phyloP scores from a whole-genome alignment of 2,113 vertebrate genomes.

The Paradoxurus hermaphroditus region DNA sequence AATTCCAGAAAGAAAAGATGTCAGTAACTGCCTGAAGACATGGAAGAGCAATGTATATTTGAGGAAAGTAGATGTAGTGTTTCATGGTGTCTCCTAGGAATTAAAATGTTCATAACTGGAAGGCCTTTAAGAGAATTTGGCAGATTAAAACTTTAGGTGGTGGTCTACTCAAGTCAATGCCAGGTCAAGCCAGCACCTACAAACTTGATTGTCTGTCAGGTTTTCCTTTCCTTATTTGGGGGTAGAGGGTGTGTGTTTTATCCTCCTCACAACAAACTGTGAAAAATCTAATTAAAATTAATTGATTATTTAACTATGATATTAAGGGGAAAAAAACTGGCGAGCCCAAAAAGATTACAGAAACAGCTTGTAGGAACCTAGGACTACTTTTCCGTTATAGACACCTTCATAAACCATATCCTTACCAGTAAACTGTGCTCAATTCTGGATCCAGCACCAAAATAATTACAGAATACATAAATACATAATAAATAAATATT shows the following conservation, averaged over 20 bases:
- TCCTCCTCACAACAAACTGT: background rate
- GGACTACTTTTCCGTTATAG: background rate
- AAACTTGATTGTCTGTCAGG: background rate
- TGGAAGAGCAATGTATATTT: background rate
- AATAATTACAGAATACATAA: background rate
- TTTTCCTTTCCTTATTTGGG: background rate
- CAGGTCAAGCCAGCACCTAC: background rate
- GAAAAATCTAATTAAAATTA: background rate
- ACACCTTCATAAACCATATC: background rate
- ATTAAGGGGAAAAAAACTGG: background rate
- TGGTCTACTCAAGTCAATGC: background rate
- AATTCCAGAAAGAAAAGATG: background rate
- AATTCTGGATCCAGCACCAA: background rate
- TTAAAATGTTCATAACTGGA: background rate
- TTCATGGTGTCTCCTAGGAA: background rate
- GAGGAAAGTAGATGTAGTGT: background rate
- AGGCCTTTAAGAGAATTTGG: background rate
- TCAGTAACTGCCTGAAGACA: background rate
- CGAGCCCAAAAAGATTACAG: background rate
- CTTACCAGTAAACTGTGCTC: background rate
- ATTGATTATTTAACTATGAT: background rate
- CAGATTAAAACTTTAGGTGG: background rate
- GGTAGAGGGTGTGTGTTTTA: background rate
- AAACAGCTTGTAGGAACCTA: background rate
- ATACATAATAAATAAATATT: background rate